Base-by-base conservation (phyloP, 2,797 vertebrate genomes). In the Lagodon rhomboides region DNA sequence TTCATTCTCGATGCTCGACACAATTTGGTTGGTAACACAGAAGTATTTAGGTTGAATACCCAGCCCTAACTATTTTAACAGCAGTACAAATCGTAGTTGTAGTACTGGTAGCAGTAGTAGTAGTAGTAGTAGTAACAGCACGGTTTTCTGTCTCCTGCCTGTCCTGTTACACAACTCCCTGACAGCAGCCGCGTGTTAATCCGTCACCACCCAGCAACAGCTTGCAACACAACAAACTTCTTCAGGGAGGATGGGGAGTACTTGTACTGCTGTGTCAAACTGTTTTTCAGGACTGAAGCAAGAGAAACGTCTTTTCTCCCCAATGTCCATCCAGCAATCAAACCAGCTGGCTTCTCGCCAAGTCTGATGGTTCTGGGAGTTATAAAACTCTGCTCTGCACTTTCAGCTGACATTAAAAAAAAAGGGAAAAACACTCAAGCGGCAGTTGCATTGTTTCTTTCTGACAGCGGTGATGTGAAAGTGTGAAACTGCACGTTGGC, bases 141-240 rank as follows among this genome's bases (percentile, higher is more conserved):
- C 4, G 50, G 18, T 60, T 44, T 49, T 30, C 12, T 25, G 9
- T 61, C 65, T 68, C 4, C 4, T 46, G 1, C 68, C 0, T 10
- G 64, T 68, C 43, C 13, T 81, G 53, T 93, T 92, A 83, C 84
- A 71, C 83, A 94, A 93, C 71, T 62, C 53, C 78, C 18, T 69
- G 75, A 58, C 80, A 79, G 74, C 79, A 84, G 74, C 51, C 62
- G 61, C 79, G 82, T 61, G 72, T 85, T 79, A 62, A 80, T 84
- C 27, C 15, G 79, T 89, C 91, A 83, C 79, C 90, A 78, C 92
- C 91, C 80, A 91, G 90, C 85, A 90, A 90, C 90, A 59, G 80
- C 73, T 69, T 83, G 74, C 72, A 77, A 89, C 85, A 89, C 70
- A 92, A 85, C 82, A 86, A 77, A 58, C 63, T 47, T 38, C 43